A percentile compares a stretch with the other conserved stretches of the same genome.
Conservation (phyloP, 2,888 invertebrate species). For the Xestia rhomboidea region DNA sequence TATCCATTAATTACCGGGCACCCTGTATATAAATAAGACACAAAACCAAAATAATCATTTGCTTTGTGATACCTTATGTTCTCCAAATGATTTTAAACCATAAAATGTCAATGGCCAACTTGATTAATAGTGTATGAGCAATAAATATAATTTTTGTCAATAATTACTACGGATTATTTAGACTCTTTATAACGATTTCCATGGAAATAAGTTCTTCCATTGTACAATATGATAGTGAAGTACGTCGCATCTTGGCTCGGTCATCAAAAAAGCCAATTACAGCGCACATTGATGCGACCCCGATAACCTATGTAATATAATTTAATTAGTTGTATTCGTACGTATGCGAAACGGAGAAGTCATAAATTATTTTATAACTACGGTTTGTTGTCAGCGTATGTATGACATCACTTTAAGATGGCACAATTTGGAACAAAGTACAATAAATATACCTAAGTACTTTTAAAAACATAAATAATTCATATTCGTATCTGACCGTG, state of each 20-base stretch:
- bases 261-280: slow-evolving; percentile 13
- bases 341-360: background rate
- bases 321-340: slow-evolving; percentile 26
- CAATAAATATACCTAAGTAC: background rate
- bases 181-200: background rate
- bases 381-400: background rate
- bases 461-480: background rate
- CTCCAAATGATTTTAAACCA: no score
- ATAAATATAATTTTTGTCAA: background rate
- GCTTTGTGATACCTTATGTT: background rate
- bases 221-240: background rate
- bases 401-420: background rate
- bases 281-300: slow-evolving; percentile 24
- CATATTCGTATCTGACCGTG: no score
- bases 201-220: background rate
- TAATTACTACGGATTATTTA: background rate
- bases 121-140: background rate
- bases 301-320: slow-evolving; percentile 34
- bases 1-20: no score
- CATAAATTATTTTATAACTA: slow-evolving; percentile 1
- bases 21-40: background rate
- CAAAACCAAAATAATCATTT: background rate
- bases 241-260: slow-evolving; percentile 3
- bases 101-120: no score
- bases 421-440: background rate